Conservation (phyloP, 2,113 vertebrate species). For the Oreamnos americanus region DNA sequence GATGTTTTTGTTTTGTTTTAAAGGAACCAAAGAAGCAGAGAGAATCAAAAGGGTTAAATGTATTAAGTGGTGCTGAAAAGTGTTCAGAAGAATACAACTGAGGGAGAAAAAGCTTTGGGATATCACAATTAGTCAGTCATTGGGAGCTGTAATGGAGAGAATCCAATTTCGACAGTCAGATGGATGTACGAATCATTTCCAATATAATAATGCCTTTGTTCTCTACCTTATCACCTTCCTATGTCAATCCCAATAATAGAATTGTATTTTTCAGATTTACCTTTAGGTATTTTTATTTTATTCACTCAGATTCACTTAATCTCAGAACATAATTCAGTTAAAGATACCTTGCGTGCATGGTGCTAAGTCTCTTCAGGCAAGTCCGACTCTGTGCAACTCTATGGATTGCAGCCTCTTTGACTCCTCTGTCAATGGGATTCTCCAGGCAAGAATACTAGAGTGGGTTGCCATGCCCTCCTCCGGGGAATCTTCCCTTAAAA, state of each 20-base stretch:
- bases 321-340: background rate
- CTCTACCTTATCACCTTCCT: background rate
- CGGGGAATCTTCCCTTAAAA: background rate
- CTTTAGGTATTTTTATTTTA: background rate
- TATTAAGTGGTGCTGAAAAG: background rate
- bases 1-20: background rate
- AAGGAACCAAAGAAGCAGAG: background rate
- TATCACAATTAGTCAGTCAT: background rate
- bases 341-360: background rate
- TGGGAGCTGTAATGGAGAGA: background rate
- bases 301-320: background rate
- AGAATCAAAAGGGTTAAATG: background rate
- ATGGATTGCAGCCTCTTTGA: background rate
- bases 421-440: background rate
- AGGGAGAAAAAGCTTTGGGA: background rate
- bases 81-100: background rate
- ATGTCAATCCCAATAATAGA: background rate
- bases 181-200: background rate
- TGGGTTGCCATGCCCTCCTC: background rate
- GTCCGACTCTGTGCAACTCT: accelerated
- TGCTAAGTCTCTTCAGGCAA: background rate
- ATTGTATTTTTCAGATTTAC: background rate
- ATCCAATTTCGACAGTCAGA: background rate
- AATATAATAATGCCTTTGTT: background rate
- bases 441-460: background rate